Evolutionary conservation across 2,797 vertebrate species (phyloP).

Genomic region (Atherinosoma microstoma): DNA sequence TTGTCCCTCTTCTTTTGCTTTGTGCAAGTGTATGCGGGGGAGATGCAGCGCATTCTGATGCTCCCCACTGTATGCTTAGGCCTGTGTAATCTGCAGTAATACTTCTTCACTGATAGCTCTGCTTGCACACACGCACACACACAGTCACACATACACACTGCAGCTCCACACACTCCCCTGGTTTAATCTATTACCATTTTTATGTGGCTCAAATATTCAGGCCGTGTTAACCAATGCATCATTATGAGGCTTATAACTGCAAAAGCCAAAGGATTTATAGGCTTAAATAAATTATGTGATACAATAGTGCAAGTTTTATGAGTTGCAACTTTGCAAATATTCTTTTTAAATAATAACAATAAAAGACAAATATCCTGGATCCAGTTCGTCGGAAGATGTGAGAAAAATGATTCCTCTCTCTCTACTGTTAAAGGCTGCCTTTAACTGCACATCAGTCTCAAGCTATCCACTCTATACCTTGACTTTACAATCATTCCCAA

Average conservation of each 20-base stretch:
- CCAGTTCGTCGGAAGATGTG: conserved; percentile 30
- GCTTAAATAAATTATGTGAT: conserved; percentile 77
- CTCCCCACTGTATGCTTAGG: conserved; percentile 57
- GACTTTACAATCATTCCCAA: conserved; percentile 49
- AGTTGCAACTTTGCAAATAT: conserved; percentile 77
- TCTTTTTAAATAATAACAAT: conserved; percentile 73
- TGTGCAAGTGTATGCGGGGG: conserved; percentile 47
- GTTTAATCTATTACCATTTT: conserved; percentile 79
- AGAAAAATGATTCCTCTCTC: conserved; percentile 29
- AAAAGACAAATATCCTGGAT: conserved; percentile 53
- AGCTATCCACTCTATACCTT: conserved; percentile 28
- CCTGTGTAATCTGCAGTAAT: conserved; percentile 68
- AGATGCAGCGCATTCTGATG: conserved; percentile 54
- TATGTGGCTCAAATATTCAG: conserved; percentile 78
- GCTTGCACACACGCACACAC: conserved; percentile 25
- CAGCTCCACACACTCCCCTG: conserved; percentile 52
- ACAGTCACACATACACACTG: conserved; percentile 26
- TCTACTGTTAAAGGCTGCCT: conserved; percentile 17
- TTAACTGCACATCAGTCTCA: conserved; percentile 42
- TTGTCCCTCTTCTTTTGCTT: conserved; percentile 60
- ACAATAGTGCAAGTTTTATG: conserved; percentile 73
- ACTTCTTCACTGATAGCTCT: conserved; percentile 64
- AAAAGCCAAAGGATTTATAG: conserved; percentile 75
- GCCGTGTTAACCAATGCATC: conserved; percentile 77
- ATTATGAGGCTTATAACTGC: conserved; percentile 75